phyloP scores from a whole-genome alignment of 2,888 invertebrate genomes.

The Athalia circularis region DNA sequence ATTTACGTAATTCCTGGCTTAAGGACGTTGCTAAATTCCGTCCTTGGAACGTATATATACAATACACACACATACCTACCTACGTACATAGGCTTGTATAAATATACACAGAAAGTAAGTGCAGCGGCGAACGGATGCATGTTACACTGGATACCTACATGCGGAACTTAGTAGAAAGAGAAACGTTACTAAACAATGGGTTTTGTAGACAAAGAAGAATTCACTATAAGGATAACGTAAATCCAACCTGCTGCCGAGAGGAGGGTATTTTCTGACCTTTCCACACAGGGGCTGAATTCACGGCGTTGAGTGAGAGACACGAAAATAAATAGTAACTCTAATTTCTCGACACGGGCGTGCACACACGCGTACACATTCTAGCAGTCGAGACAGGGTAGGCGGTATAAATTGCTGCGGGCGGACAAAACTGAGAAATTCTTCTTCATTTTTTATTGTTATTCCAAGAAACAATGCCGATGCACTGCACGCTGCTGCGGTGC shows the following conservation, averaged over 20 bases:
- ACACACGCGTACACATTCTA: neutral
- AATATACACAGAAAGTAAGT: neutral
- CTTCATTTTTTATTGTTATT: slow-evolving; percentile 5
- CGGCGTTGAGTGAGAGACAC: slow-evolving; percentile 24
- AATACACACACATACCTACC: neutral
- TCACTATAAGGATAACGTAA: slow-evolving; percentile 37
- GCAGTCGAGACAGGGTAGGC: neutral
- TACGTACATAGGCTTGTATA: neutral
- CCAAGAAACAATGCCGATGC: slow-evolving; percentile 31
- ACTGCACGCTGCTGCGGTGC: neutral
- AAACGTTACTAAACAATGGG: slow-evolving; percentile 35
- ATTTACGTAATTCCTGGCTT: slow-evolving; percentile 29
- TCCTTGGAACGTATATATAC: neutral
- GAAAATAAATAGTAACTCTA: slow-evolving; percentile 42
- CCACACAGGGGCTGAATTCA: neutral
- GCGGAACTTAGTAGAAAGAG: neutral
- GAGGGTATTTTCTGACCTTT: slow-evolving; percentile 6
- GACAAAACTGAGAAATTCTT: neutral
- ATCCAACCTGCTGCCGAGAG: slow-evolving; percentile 4
- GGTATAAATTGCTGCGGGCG: too few relatives aligned
- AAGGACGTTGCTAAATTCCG: slow-evolving; percentile 21
- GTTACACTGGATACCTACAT: too few relatives aligned
- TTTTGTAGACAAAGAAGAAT: slow-evolving; percentile 39
- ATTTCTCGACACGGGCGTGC: slow-evolving; percentile 12
- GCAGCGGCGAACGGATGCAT: neutral